phyloP scores from a whole-genome alignment of 2,888 invertebrate species.

The Celastrina argiolus region DNA sequence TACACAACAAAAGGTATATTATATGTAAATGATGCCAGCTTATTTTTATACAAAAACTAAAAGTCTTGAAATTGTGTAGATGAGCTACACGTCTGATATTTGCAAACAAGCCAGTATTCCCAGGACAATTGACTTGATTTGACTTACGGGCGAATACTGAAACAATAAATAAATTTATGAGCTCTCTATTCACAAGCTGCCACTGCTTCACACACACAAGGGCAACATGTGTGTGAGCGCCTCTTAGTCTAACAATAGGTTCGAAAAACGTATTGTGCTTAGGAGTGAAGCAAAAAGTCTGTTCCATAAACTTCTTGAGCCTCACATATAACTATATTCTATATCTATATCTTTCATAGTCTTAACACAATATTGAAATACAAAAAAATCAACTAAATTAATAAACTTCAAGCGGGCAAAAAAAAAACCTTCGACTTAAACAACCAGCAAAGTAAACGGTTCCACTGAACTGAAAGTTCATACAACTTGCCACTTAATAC shows the following conservation, averaged over 20 bases:
- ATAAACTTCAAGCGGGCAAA: background rate
- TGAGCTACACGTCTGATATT: background rate
- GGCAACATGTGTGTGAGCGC: too few species aligned
- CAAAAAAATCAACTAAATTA: background rate
- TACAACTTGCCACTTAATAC: constrained; percentile 7
- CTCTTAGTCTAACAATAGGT: too few species aligned
- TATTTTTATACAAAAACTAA: background rate
- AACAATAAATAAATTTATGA: too few species aligned
- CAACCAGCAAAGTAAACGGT: background rate
- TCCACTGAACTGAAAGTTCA: background rate
- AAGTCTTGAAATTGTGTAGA: background rate
- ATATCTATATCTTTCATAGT: too few species aligned
- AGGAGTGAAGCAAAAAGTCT: background rate
- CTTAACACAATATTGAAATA: background rate
- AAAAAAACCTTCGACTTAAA: background rate
- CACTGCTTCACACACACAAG: too few species aligned
- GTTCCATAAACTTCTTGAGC: background rate
- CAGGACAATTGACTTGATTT: too few species aligned
- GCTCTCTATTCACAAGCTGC: too few species aligned
- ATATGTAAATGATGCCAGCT: background rate
- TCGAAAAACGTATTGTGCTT: background rate
- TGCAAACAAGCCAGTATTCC: too few species aligned
- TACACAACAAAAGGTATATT: background rate
- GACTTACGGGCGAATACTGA: too few species aligned
- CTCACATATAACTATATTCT: too few species aligned